Conservation (phyloP, 2,888 invertebrate species). For the Luperina testacea region DNA sequence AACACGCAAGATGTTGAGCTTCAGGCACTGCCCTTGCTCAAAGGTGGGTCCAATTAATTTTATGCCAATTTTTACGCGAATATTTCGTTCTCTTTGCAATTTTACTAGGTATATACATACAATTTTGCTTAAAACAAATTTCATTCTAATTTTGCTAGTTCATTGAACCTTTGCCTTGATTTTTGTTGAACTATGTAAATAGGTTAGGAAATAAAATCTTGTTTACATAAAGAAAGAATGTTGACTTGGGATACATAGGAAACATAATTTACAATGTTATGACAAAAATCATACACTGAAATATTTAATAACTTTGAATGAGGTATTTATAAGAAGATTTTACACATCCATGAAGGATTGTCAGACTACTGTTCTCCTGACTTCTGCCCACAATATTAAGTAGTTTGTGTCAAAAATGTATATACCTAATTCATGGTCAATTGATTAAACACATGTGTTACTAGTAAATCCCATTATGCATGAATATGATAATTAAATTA, state of each 20-base stretch:
- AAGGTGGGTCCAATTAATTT: conserved; percentile 93
- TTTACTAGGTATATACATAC: conserved; percentile 17
- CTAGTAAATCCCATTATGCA: conserved; percentile 23
- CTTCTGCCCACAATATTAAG: conserved; percentile 16
- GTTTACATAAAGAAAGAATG: conserved; percentile 51
- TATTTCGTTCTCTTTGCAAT: conserved; percentile 31
- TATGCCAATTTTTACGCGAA: conserved; percentile 30
- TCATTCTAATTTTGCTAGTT: conserved; percentile 62
- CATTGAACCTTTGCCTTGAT: conserved; percentile 70
- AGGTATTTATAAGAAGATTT: not conserved
- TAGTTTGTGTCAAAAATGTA: conserved; percentile 16
- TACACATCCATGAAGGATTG: not conserved
- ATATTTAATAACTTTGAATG: not conserved
- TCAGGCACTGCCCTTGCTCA: conserved; percentile 98
- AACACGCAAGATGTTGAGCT: conserved; percentile 99
- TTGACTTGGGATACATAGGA: conserved; percentile 5
- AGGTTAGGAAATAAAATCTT: conserved; percentile 64
- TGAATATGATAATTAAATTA: conserved; percentile 37
- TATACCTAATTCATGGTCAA: conserved; percentile 12
- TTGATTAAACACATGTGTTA: conserved; percentile 15
- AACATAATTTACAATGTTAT: conserved; percentile 17
- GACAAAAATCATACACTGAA: conserved; percentile 3
- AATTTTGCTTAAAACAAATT: conserved; percentile 15
- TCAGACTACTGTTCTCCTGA: conserved; percentile 25
- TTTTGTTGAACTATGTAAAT: conserved; percentile 62